These are phyloP conservation scores for Drosophila ambigua DNA, from an alignment of 1,140 invertebrate genomes.

Conservation along the genomic window DNA sequence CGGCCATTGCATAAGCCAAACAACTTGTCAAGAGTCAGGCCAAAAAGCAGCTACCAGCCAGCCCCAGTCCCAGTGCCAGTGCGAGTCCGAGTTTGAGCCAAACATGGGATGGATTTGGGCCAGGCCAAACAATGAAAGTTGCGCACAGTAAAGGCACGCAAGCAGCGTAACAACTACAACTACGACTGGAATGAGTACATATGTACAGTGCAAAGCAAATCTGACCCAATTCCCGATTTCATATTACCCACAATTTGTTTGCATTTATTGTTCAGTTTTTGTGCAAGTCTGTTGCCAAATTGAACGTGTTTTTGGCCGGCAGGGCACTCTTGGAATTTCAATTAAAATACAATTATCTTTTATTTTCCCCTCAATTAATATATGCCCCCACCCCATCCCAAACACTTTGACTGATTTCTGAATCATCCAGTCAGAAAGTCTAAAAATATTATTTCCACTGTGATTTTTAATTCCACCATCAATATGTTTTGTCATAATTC, in stretches of 20 bases:
- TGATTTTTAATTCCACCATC: slow-evolving; percentile 47
- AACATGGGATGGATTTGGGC: slow-evolving; percentile 63
- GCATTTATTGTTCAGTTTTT: slow-evolving; percentile 38
- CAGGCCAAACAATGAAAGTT: slow-evolving; percentile 66
- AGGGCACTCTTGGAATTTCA: slow-evolving; percentile 33
- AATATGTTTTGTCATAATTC: slow-evolving; percentile 63
- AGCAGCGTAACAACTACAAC: slow-evolving; percentile 60
- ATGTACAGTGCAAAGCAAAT: slow-evolving; percentile 26
- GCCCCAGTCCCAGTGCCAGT: slow-evolving; percentile 19
- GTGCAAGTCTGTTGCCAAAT: slow-evolving; percentile 44
- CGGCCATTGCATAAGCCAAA: slow-evolving; percentile 35
- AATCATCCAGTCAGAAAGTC: slow-evolving; percentile 14
- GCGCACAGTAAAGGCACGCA: slow-evolving; percentile 53
- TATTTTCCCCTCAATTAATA: neutral
- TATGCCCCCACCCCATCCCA: slow-evolving; percentile 17
- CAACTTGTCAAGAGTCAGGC: slow-evolving; percentile 67
- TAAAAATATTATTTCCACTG: slow-evolving; percentile 45
- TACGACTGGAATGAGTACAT: slow-evolving; percentile 1
- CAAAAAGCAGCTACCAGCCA: slow-evolving; percentile 39
- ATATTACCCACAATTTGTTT: slow-evolving; percentile 52
- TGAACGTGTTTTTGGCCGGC: slow-evolving; percentile 25
- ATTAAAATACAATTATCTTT: slow-evolving; percentile 19
- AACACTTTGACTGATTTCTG: slow-evolving; percentile 47
- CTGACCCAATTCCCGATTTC: slow-evolving; percentile 69
- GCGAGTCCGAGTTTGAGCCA: slow-evolving; percentile 13